A percentile compares a stretch with the other conserved stretches of the same genome.
Conservation (phyloP, 30 jellyfish, hydroid and myxozoan species). For the Cassiopea xamachana region DNA sequence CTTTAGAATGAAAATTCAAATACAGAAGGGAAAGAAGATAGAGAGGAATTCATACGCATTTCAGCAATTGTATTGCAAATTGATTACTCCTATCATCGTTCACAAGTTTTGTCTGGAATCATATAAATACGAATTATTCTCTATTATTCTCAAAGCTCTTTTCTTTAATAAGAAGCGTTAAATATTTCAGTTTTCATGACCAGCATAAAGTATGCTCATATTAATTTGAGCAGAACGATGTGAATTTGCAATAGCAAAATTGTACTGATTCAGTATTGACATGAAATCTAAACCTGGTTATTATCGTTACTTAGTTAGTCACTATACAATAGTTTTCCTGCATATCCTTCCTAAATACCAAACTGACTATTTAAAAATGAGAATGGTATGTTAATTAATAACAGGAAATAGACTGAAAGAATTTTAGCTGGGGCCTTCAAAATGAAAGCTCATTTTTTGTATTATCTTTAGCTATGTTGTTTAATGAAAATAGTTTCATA, state of each 20-base stretch:
- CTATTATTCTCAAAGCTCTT: background rate
- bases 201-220: background rate
- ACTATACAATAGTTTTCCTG: background rate
- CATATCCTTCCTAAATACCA: background rate
- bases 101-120: background rate
- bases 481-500: no score
- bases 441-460: no score
- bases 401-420: background rate
- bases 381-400: background rate
- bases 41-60: background rate
- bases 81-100: background rate
- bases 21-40: no score
- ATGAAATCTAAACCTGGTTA: no score
- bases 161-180: constrained; percentile 34
- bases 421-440: background rate
- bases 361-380: background rate
- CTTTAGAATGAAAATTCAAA: no score
- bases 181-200: background rate
- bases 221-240: no score
- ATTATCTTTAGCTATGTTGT: no score
- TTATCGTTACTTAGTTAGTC: background rate
- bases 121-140: background rate
- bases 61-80: constrained; percentile 40
- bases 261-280: no score
- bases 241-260: background rate